Evolutionary conservation across 2,888 invertebrate species (phyloP).

Genomic region (Loripinus fragilis): DNA sequence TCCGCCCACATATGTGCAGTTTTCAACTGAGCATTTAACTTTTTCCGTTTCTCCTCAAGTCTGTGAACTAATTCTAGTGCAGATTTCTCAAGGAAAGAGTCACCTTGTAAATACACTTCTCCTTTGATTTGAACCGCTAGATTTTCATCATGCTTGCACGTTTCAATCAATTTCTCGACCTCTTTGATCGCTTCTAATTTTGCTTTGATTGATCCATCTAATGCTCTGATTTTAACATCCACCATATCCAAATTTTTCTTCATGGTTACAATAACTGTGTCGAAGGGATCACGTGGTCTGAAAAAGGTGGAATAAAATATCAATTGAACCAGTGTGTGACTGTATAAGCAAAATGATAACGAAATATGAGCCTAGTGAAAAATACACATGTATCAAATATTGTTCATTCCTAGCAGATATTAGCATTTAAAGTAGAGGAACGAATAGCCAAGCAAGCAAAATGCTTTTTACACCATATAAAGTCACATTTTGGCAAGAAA

Average conservation of each 20-base stretch:
- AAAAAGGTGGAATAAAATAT: too few species aligned
- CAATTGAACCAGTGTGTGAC: too few species aligned
- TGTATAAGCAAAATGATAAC: too few species aligned
- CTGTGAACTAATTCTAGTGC: conserved; percentile 48
- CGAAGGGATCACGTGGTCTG: conserved; percentile 39
- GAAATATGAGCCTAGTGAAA: too few species aligned
- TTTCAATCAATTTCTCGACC: conserved; percentile 46
- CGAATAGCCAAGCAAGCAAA: too few species aligned
- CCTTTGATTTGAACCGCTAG: conserved; percentile 50
- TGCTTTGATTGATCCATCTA: conserved; percentile 47
- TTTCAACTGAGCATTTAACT: conserved; percentile 41
- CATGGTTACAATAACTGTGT: conserved; percentile 38
- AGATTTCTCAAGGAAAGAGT: conserved; percentile 50
- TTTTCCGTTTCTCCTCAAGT: conserved; percentile 40
- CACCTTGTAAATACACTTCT: conserved; percentile 55
- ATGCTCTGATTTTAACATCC: conserved; percentile 50
- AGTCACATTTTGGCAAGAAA: too few species aligned
- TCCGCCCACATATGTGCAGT: conserved; percentile 49
- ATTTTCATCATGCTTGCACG: conserved; percentile 33
- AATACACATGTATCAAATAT: too few species aligned
- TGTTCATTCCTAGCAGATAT: too few species aligned
- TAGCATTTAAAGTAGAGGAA: too few species aligned
- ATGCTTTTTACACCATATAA: too few species aligned
- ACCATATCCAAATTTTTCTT: conserved; percentile 55
- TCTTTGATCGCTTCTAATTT: conserved; percentile 51